These are phyloP conservation scores for Priocnemis perturbator DNA, from an alignment of 2,888 invertebrate species.

Conservation along the genomic window DNA sequence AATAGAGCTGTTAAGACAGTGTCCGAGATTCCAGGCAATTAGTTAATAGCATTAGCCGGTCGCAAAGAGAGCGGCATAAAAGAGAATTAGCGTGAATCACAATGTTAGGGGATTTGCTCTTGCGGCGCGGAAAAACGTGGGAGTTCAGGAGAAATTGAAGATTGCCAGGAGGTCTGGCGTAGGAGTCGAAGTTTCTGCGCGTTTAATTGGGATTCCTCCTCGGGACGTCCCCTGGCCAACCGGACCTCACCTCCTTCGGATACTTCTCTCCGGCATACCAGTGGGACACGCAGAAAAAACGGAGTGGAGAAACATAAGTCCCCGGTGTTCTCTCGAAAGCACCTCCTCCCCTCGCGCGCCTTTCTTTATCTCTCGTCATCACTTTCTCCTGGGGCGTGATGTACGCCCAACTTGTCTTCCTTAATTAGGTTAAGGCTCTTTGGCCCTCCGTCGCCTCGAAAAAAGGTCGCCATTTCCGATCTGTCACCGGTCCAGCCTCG, in stretches of 20 bases:
- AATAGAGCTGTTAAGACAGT: too few species aligned
- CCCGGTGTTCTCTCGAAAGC: slow-evolving; percentile 14
- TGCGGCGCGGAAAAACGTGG: too few species aligned
- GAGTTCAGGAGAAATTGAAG: too few species aligned
- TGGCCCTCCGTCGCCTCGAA: slow-evolving; percentile 26
- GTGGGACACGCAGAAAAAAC: slow-evolving; percentile 16
- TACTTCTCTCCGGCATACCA: slow-evolving; percentile 1
- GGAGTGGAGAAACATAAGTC: slow-evolving; percentile 39
- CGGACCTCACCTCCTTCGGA: slow-evolving; percentile 44
- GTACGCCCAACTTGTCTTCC: slow-evolving; percentile 59
- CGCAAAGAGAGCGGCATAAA: too few species aligned
- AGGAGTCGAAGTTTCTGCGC: slow-evolving; percentile 18
- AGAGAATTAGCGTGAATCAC: too few species aligned
- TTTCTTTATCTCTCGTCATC: slow-evolving; percentile 58
- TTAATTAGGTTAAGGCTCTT: slow-evolving; percentile 64
- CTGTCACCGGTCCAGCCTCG: background rate
- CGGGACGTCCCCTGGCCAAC: slow-evolving; percentile 37
- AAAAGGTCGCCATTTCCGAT: slow-evolving; percentile 10
- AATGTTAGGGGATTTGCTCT: too few species aligned
- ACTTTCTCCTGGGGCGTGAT: slow-evolving; percentile 59
- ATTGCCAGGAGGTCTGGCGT: background rate
- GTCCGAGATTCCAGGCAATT: too few species aligned
- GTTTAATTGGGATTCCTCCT: slow-evolving; percentile 41
- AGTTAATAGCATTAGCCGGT: too few species aligned
- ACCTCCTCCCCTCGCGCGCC: slow-evolving; percentile 36